phyloP scores from a whole-genome alignment of 2,113 vertebrate genomes.

The Xenopus borealis region DNA sequence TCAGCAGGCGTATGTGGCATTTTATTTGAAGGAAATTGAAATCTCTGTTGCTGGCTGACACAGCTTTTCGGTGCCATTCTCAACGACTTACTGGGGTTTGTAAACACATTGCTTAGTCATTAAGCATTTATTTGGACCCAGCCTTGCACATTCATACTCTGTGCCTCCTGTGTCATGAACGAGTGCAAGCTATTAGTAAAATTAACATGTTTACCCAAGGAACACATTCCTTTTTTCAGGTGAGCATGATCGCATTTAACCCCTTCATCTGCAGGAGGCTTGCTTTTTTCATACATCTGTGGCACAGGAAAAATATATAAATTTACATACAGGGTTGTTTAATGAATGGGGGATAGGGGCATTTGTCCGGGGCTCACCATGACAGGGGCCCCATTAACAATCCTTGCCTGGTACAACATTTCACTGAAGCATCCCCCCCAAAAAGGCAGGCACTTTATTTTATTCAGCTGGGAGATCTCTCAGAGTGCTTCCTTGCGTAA shows the following conservation, averaged over 20 bases:
- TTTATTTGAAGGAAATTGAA: slow-evolving; percentile 16
- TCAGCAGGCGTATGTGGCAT: background rate
- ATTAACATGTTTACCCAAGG: slow-evolving; percentile 6
- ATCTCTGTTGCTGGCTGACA: background rate
- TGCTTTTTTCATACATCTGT: too few species aligned
- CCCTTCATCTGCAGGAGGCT: too few species aligned
- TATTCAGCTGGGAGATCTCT: too few species aligned
- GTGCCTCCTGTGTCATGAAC: slow-evolving; percentile 19
- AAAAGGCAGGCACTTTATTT: too few species aligned
- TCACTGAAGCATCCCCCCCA: too few species aligned
- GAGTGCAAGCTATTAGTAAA: background rate
- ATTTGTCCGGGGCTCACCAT: too few species aligned
- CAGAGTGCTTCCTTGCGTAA: too few species aligned
- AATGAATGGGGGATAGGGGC: too few species aligned
- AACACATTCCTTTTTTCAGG: slow-evolving; percentile 25
- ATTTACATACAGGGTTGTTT: too few species aligned
- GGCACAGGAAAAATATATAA: too few species aligned
- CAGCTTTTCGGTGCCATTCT: slow-evolving; percentile 6
- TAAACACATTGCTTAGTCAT: slow-evolving; percentile 9
- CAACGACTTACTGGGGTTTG: background rate
- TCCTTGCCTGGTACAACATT: too few species aligned
- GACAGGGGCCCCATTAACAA: too few species aligned
- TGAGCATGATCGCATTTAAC: background rate
- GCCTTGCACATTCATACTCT: slow-evolving; percentile 8
- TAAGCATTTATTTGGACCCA: background rate